Evolutionary conservation across 2,888 invertebrate species (phyloP), one percentile per base, ranked within the genome.

Genomic region (Drosophila differens): DNA sequence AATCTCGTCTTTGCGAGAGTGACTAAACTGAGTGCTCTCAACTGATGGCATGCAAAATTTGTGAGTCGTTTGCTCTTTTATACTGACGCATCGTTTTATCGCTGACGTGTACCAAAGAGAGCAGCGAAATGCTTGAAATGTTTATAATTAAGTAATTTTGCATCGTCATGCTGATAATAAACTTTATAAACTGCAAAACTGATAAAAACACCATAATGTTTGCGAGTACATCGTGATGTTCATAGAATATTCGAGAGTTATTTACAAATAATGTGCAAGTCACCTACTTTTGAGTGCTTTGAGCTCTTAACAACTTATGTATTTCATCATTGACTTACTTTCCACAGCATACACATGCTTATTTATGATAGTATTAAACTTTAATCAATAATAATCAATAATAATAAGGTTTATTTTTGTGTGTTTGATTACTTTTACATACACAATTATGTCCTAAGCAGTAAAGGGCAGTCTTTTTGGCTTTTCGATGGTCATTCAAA

Each of bases 161-260:
- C 80, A 14, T 0, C n/a, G 58, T 89, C 85, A 85, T 82, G 83
- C 57, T 85, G 83, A 87, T 82, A 71, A 58, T 75, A 57, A 60
- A 19, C 28, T 75, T 82, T 71, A 7, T 25, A 16, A 30, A 33
- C 83, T 69, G 72, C 61, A 71, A 81, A 83, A 81, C 66, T 81
- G 72, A 79, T 87, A 85, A 71, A 55, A 69, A 37, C 2, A 28
- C 39, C 10, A 37, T 30, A 58, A 35, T 59, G 47, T 52, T 68
- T 72, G 71, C 16, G 44, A 49, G 35, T 53, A 39, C 62, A 25
- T 57, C 47, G 35, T 28, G 41, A 52, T 62, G 37, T 44, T 35
- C 9, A 59, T 16, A 54, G 77, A 78, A 61, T 14, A 33, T 76
- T 73, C 76, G 53, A 62, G 79, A 35, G 4, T 12, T 30, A 14